Percentiles rank a stretch among this genome's conserved stretches.
These are phyloP conservation scores for Globicephala melas DNA, from an alignment of 2,113 vertebrate species.

Conservation along the genomic window DNA sequence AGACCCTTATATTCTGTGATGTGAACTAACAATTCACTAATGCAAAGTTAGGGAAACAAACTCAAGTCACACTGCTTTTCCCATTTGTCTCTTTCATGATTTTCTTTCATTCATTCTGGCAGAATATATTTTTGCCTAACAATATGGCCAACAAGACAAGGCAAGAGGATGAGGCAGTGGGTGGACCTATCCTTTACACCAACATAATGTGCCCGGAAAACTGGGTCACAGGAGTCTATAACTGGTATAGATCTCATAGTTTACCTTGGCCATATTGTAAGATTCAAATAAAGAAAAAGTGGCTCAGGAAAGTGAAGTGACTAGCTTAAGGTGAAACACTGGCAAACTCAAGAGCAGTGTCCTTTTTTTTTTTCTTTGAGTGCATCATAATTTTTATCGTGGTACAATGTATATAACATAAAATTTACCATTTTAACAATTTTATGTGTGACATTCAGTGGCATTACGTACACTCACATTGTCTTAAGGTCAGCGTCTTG, in stretches of 20 bases:
- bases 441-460: not conserved
- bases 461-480: not conserved
- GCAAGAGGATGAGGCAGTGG: not conserved
- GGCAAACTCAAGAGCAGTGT: not conserved
- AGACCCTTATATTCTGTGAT: not conserved
- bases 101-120: not conserved
- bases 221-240: not conserved
- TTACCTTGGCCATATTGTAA: not conserved
- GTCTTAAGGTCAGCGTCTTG: not conserved
- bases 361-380: not conserved
- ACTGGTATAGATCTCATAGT: not conserved
- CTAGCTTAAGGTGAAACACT: not conserved
- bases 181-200: not conserved
- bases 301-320: not conserved
- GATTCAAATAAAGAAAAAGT: not conserved
- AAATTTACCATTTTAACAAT: not conserved
- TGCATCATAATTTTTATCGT: not conserved
- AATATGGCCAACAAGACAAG: not conserved
- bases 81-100: not conserved
- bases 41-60: not conserved
- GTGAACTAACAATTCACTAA: not conserved
- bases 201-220: not conserved
- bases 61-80: not conserved
- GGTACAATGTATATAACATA: not conserved
- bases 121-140: not conserved